Evolutionary conservation across 1,140 invertebrate genomes (phyloP).

Genomic region (Pachyrhynchus sulphureomaculatus): DNA sequence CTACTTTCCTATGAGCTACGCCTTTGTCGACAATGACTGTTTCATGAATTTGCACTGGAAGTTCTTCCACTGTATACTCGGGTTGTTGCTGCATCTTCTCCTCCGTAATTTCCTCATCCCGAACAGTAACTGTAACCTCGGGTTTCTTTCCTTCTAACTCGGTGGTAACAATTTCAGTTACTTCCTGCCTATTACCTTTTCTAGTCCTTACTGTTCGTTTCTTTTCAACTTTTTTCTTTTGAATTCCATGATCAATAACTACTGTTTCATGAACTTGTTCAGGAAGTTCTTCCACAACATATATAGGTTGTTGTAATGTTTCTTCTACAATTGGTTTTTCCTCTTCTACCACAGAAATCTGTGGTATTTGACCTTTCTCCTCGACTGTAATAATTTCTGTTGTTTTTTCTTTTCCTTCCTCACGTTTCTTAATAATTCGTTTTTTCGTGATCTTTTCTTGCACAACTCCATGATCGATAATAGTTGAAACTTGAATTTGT

Average conservation of each 20-base stretch:
- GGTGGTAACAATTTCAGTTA: conserved; percentile 40
- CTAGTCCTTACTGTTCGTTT: conserved; percentile 38
- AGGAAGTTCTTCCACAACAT: conserved; percentile 33
- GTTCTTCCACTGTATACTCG: conserved; percentile 39
- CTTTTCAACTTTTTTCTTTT: conserved; percentile 35
- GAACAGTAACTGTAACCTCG: conserved; percentile 36
- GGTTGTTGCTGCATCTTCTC: conserved; percentile 44
- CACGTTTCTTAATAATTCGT: conserved; percentile 44
- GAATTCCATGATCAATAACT: conserved; percentile 42
- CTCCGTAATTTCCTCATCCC: conserved; percentile 26
- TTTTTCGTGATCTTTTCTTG: conserved; percentile 44
- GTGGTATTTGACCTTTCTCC: conserved; percentile 38
- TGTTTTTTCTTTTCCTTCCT: conserved; percentile 37
- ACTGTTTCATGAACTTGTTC: conserved; percentile 36
- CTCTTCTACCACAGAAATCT: conserved; percentile 43
- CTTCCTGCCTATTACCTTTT: conserved; percentile 37
- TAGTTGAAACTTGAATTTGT: conserved; percentile 23
- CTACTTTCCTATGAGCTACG: conserved; percentile 42
- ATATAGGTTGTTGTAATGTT: conserved; percentile 40
- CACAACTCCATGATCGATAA: conserved; percentile 38
- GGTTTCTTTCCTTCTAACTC: conserved; percentile 32
- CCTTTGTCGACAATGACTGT: conserved; percentile 38
- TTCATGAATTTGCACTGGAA: conserved; percentile 47
- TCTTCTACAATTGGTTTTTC: conserved; percentile 37
- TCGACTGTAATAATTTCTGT: conserved; percentile 42